Percentiles rank a stretch among this genome's conserved stretches.
Evolutionary conservation across 2,888 invertebrate species (phyloP).

Genomic region (Pseudanteris insignis): DNA sequence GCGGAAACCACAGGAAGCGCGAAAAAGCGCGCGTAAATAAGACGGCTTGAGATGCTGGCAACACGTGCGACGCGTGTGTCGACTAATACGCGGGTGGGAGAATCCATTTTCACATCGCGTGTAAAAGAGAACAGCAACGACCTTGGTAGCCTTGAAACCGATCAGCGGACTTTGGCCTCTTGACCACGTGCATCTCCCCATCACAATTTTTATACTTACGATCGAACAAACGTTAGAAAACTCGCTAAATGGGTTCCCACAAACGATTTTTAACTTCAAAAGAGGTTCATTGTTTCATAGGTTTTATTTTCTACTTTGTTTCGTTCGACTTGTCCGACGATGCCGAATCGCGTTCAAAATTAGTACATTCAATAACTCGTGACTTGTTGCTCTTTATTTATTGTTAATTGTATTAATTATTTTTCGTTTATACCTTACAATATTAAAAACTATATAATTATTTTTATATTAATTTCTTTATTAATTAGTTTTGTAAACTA

Average conservation of each 20-base stretch:
- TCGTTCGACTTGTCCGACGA: not conserved
- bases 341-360: too few relatives aligned
- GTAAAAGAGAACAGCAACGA: constrained; percentile 45
- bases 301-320: too few relatives aligned
- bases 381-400: too few relatives aligned
- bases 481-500: too few relatives aligned
- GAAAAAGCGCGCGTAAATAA: constrained; percentile 22
- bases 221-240: constrained; percentile 10
- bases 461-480: too few relatives aligned
- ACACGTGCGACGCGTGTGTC: constrained; percentile 32
- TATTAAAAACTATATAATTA: too few relatives aligned
- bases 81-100: constrained; percentile 27
- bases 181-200: constrained; percentile 46
- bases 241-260: too few relatives aligned
- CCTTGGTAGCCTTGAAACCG: constrained; percentile 51
- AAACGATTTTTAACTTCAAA: too few relatives aligned
- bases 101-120: constrained; percentile 37
- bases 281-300: not conserved
- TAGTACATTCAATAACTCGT: too few relatives aligned
- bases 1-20: too few relatives aligned
- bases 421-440: too few relatives aligned
- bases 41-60: constrained; percentile 22
- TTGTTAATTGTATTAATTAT: too few relatives aligned
- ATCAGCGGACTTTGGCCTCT: constrained; percentile 46
- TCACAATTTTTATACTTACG: constrained; percentile 22